Conservation (phyloP, 2,113 vertebrate species). For the Nymphicus hollandicus region DNA sequence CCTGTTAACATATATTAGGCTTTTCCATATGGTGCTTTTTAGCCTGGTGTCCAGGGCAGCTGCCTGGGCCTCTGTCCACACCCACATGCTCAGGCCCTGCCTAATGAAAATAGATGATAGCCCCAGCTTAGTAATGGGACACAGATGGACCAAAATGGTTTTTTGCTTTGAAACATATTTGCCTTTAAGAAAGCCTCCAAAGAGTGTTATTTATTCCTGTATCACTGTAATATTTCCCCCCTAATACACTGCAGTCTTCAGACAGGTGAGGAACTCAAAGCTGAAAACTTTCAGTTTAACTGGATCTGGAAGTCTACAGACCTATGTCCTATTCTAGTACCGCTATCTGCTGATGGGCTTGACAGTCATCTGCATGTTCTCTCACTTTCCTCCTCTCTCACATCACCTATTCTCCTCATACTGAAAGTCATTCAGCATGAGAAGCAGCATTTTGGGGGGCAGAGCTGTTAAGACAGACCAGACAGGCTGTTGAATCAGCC, state of each 20-base stretch:
- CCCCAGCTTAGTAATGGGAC: constrained; percentile 72
- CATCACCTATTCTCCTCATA: not conserved
- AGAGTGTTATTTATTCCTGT: not conserved
- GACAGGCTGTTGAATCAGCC: not conserved
- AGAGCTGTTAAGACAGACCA: not conserved
- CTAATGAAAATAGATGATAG: constrained; percentile 48
- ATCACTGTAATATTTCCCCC: not conserved
- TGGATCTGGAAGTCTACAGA: not conserved
- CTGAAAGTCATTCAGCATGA: not conserved
- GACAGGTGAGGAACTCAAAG: not conserved
- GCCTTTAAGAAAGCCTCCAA: not conserved
- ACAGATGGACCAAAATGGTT: constrained; percentile 63
- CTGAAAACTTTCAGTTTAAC: not conserved
- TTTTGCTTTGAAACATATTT: constrained; percentile 21
- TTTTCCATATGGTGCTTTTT: constrained; percentile 66
- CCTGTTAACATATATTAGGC: constrained; percentile 74
- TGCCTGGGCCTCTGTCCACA: constrained; percentile 42
- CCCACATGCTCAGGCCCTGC: constrained; percentile 42
- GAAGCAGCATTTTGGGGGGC: not conserved
- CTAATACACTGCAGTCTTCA: not conserved
- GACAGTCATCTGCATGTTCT: not conserved
- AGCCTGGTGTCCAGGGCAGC: constrained; percentile 65
- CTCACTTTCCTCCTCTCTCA: not conserved
- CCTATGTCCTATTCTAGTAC: not conserved
- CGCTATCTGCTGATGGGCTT: not conserved